Percentiles rank a stretch among this genome's conserved stretches.
phyloP scores from a whole-genome alignment of 2,888 invertebrate genomes.

The Clanis bilineata region DNA sequence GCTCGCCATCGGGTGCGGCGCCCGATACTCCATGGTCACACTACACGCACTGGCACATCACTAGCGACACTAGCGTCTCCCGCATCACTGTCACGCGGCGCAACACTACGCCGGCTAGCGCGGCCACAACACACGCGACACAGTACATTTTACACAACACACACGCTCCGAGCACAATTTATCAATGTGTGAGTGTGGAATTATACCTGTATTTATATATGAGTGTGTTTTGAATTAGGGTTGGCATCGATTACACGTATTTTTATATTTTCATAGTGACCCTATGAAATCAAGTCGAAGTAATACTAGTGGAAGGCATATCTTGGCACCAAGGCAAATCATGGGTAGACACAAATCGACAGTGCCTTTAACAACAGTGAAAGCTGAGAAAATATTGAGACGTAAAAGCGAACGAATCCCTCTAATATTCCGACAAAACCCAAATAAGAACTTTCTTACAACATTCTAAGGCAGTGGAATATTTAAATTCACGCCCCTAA shows the following conservation, averaged over 20 bases:
- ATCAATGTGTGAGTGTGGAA: background rate
- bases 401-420: no score
- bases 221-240: background rate
- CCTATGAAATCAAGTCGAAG: no score
- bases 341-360: no score
- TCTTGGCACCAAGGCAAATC: no score
- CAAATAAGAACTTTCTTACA: no score
- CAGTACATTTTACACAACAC: conserved; percentile 11
- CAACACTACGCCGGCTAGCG: background rate
- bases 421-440: no score
- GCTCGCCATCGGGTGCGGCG: conserved; percentile 67
- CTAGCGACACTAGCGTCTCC: conserved; percentile 40
- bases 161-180: background rate
- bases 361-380: no score
- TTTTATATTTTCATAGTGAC: background rate
- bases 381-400: no score
- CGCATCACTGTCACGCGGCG: background rate
- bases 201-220: background rate
- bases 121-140: background rate
- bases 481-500: background rate
- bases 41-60: conserved; percentile 48
- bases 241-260: background rate
- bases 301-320: no score
- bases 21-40: conserved; percentile 72
- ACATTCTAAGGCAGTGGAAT: no score